Base-by-base conservation (phyloP, 2,888 invertebrate species). In the Lumbricus terrestris region DNA sequence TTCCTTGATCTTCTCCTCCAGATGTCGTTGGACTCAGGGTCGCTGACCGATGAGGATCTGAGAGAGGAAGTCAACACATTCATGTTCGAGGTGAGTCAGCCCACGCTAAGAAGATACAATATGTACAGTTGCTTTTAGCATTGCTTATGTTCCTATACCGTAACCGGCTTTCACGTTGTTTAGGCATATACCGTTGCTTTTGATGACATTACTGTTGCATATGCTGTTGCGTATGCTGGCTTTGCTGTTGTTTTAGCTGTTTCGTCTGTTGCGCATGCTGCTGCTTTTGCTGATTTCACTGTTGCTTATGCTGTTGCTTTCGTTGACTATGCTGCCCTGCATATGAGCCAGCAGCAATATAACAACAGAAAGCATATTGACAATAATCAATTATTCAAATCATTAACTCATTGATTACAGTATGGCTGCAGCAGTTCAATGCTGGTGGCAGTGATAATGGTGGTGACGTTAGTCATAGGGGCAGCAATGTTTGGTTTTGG, bases 1-100 rank as follows among this genome's bases (percentile, higher is more conserved):
- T 97, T 98, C 95, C 96, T 98, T 92, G 98, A 98, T 95, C 96
- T 98, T 91, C 96, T 98, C 96, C 96, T 98, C 88, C 97, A 97
- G 95, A 96, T 97, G 89, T 97, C 97, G 94, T 93, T 95, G 5
- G 94, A 96, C 96, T 97, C 97, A 93, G 97, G 97, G 20, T 91
- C 93, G 38, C 92, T 96, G 88, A 94, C 94, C 5, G 92, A 94
- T 90, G 93, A 94, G 13, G 95, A 95, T 91, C 95, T 96, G 89
- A 93, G 95, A 88, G 95, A 95, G 90, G 96, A 96, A 94, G 96
- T 96, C 88, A 96, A 96, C 93, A 96, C 96, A 0, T 96, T 96
- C 92, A 96, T 96, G 96, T 96, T 96, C 93, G 96, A 95, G 94
- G 95, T 95, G 88, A 90, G 90, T n/a, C 29, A 0, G 69, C 69